Base-by-base conservation (phyloP, 2,113 vertebrate genomes). In the Periophthalmodon schlosseri region DNA sequence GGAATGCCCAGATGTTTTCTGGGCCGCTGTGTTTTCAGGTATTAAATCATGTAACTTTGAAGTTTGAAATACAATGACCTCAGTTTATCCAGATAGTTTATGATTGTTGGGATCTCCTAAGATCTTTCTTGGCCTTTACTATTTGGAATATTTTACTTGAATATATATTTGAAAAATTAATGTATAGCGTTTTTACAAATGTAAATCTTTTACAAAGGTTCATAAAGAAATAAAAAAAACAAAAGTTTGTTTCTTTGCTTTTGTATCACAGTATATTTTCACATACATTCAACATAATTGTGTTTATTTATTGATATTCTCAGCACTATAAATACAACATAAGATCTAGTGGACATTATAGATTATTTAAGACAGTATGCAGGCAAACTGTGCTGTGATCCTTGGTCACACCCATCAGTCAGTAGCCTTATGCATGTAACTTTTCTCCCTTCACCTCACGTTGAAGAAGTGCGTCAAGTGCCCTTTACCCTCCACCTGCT, bases 141-240 rank as follows among this genome's bases (percentile, higher is more conserved):
- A 34, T 80, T 79, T 82, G 58, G n/a, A 81, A 65, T 84, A 70
- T 46, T 47, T 24, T 78, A 87, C 46, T 82, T 77, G 60, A 91
- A 92, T 89, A 80, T 88, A 82, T 88, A 90, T 70, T 79, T 65
- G 49, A 75, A 87, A 81, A 88, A 88, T 85, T 89, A 91, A 86
- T 85, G 75, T 88, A 91, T 50, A 34, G 34, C 78, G 63, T 81
- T 79, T 82, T 85, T 76, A 56, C 66, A 13, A 28, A 60, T 60
- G 57, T 60, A 28, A 28, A 60, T 60, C 57, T 60, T 14, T 15
- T 60, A 14, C 74, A 67, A 74, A 77, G 50, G 80, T 79, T 63
- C 50, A 67, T 64, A 66, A 72, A 78, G 69, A 78, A 67, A 39
- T 46, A 74, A 80, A 24, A 44, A 58, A 50, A 74, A 73, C 73